Evolutionary conservation across 2,113 vertebrate species (phyloP).

Genomic region (Excalfactoria chinensis): DNA sequence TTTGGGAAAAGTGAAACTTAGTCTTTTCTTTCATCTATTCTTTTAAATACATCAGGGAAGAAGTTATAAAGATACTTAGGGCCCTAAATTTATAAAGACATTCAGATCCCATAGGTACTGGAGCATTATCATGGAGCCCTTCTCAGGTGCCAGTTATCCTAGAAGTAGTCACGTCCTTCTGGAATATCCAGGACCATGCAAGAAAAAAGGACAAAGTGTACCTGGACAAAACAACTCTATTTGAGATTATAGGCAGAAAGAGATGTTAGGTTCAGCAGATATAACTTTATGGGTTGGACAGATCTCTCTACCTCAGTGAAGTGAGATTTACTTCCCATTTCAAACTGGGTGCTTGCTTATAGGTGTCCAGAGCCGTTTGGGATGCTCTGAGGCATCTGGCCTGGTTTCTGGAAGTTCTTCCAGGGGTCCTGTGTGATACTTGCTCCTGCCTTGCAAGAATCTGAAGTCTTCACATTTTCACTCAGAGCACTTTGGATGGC

Average conservation of each 20-base stretch:
- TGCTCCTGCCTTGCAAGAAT: background rate
- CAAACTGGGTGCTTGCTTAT: background rate
- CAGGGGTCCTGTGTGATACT: background rate
- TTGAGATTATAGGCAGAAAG: background rate
- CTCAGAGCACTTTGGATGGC: background rate
- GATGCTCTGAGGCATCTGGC: background rate
- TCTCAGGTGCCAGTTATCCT: background rate
- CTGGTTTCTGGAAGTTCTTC: background rate
- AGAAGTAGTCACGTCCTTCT: background rate
- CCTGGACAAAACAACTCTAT: background rate
- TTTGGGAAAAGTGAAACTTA: background rate
- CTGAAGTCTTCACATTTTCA: background rate
- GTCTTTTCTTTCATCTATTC: background rate
- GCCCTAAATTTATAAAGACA: background rate
- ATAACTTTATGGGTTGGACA: background rate
- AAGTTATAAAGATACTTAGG: background rate
- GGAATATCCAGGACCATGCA: background rate
- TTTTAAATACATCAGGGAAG: background rate
- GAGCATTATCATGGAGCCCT: background rate
- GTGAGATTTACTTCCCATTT: background rate
- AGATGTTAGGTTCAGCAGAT: background rate
- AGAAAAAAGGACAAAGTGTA: background rate
- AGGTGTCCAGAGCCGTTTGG: background rate
- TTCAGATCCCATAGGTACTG: background rate
- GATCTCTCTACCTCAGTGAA: background rate